Conservation (phyloP, 1,140 invertebrate species). For the Sycophaga agraensis region DNA sequence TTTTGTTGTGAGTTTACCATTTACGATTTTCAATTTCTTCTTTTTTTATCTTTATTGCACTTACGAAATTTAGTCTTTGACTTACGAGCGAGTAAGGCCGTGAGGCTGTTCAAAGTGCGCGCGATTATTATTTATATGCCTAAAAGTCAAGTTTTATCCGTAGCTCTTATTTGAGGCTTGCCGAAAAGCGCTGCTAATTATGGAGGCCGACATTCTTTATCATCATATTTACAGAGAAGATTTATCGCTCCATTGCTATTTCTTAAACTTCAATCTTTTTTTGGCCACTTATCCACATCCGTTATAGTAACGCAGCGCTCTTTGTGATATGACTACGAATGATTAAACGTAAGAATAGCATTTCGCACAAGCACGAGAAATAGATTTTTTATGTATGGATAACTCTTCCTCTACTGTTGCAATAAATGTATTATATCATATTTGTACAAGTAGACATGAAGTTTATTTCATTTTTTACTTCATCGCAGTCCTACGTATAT, state of each 20-base stretch:
- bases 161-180: too few relatives aligned
- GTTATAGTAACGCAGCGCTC: not conserved
- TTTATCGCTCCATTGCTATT: not conserved
- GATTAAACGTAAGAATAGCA: slow-evolving; percentile 4
- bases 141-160: not conserved
- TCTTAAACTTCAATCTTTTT: not conserved
- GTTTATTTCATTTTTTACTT: not conserved
- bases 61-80: slow-evolving; percentile 37
- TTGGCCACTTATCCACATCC: not conserved
- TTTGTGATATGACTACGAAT: slow-evolving; percentile 18
- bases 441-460: slow-evolving; percentile 8
- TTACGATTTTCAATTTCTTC: too few relatives aligned
- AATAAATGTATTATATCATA: not conserved
- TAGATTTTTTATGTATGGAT: not conserved
- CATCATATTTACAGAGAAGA: slow-evolving; percentile 23
- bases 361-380: not conserved
- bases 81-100: slow-evolving; percentile 35
- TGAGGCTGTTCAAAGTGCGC: slow-evolving; percentile 27
- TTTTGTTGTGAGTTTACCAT: too few relatives aligned
- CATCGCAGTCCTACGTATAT: too few relatives aligned
- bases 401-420: not conserved
- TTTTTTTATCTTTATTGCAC: slow-evolving; percentile 36
- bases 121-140: slow-evolving; percentile 12
- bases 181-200: too few relatives aligned
- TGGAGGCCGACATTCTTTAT: too few relatives aligned